Conservation (phyloP, 2,797 vertebrate species). For the Anas flavirostris region DNA sequence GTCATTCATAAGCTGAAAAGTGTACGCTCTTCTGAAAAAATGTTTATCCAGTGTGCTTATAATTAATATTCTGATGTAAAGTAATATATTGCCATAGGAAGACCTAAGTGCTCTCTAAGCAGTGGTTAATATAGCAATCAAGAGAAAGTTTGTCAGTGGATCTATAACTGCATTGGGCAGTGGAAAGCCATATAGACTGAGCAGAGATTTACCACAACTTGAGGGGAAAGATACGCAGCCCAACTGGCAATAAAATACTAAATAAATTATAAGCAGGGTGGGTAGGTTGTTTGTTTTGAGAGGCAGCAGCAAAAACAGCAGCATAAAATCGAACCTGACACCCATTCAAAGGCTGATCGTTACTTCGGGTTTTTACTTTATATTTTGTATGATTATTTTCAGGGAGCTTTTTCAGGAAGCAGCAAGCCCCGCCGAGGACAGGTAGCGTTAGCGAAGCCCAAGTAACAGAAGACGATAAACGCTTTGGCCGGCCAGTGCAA, state of each 20-base stretch:
- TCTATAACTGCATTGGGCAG: background rate
- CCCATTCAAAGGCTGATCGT: conserved; percentile 8
- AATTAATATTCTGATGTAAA: conserved; percentile 56
- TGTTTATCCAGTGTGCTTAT: conserved; percentile 37
- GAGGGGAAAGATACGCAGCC: background rate
- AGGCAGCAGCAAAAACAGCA: background rate
- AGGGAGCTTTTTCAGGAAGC: background rate
- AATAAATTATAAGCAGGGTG: conserved; percentile 58
- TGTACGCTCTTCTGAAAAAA: background rate
- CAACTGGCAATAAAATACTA: conserved; percentile 1
- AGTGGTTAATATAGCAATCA: background rate
- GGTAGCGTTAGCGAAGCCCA: conserved; percentile 36
- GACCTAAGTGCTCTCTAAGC: background rate
- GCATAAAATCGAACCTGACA: conserved; percentile 36
- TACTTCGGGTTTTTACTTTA: conserved; percentile 1
- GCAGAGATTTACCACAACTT: background rate
- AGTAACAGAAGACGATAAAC: conserved; percentile 39
- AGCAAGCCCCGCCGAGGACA: conserved; percentile 2
- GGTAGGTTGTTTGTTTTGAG: conserved; percentile 30
- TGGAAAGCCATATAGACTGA: background rate
- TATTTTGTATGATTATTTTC: conserved; percentile 4
- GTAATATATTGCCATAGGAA: background rate
- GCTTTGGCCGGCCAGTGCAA: conserved; percentile 38
- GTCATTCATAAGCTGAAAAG: conserved; percentile 69
- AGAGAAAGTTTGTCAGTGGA: conserved; percentile 16